These are phyloP conservation scores for Anthopleura xanthogrammica DNA, from an alignment of 92 coral and sea anemone genomes.

Conservation along the genomic window DNA sequence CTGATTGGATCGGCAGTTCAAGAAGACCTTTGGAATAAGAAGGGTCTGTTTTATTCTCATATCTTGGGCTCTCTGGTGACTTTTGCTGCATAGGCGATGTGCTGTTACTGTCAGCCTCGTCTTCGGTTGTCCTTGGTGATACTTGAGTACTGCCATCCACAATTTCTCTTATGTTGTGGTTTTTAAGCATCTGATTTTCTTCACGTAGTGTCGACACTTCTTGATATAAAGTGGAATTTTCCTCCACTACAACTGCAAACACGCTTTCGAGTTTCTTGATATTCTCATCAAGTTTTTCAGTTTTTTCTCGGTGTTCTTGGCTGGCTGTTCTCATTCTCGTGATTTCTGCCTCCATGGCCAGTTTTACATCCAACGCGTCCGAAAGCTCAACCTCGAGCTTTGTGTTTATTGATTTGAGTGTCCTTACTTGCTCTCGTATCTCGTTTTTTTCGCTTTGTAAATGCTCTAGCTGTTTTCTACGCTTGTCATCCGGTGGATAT, in stretches of 20 bases:
- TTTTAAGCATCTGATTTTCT: slow-evolving; percentile 66
- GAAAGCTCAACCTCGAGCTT: slow-evolving; percentile 78
- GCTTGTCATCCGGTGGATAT: not conserved
- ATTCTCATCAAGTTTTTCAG: slow-evolving; percentile 44
- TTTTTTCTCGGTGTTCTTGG: slow-evolving; percentile 27
- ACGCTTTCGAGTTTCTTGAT: slow-evolving; percentile 72
- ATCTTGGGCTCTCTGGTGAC: not conserved
- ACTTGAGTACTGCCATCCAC: slow-evolving; percentile 77
- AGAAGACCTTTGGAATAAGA: not conserved
- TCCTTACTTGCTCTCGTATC: slow-evolving; percentile 23
- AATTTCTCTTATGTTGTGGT: slow-evolving; percentile 67
- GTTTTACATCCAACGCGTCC: slow-evolving; percentile 66
- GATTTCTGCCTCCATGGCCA: slow-evolving; percentile 61
- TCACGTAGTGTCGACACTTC: slow-evolving; percentile 63
- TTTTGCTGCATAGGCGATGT: slow-evolving; percentile 26
- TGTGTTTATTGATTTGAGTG: slow-evolving; percentile 48
- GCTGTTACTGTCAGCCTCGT: slow-evolving; percentile 43
- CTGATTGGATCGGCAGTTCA: slow-evolving; percentile 20
- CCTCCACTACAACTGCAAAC: slow-evolving; percentile 68
- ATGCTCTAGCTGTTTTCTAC: slow-evolving; percentile 9
- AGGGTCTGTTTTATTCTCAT: not conserved
- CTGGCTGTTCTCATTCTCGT: slow-evolving; percentile 38
- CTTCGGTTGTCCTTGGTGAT: slow-evolving; percentile 71
- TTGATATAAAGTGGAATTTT: slow-evolving; percentile 61
- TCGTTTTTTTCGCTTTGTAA: slow-evolving; percentile 17